Base-by-base conservation (phyloP, 2,888 invertebrate genomes). In the Spilarctia lutea region DNA sequence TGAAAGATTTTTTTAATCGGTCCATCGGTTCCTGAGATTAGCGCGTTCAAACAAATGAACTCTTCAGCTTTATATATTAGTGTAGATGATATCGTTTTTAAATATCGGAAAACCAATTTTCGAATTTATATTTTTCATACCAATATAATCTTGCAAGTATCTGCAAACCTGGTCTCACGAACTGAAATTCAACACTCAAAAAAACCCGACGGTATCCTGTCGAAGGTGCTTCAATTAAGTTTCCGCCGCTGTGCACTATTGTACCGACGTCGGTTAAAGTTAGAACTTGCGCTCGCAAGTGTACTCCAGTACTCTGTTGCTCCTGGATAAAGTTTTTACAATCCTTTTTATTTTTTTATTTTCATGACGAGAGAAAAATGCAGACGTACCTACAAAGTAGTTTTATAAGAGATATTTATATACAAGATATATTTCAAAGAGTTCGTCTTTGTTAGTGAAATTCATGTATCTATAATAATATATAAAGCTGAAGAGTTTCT, bases 171-270 rank as follows among this genome's bases (percentile, higher is more conserved):
- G 67, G 63, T 35, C 48, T 24, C 48, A 76, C 71, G 52, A 74
- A 27, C 73, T 72, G 73, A 69, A 78, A 75, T 68, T 35, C 35
- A 74, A 30, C 75, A 72, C 81, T 85, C 67, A 65, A 83, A 83
- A 83, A 83, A 77, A 78, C 78, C 76, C 83, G 63, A 27, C 56
- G 42, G 79, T 72, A 78, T 81, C 76, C 72, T 71, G 74, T 65
- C 63, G 77, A 74, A 82, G 85, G 76, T 75, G 83, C 83, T 83
- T 83, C 85, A 83, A 83, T 83, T 83, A 85, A 81, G 78, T 85
- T 83, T 83, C 85, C 78, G 78, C 81, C 71, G 83, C 85, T 78
- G 79, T 81, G 85, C 85, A 79, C 81, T 75, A 83, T 85, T 83
- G 83, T 83, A 85, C 83, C 76, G 70, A 65, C 66, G 68, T 35